A percentile compares a stretch with the other conserved stretches of the same genome.
Evolutionary conservation across 2,797 vertebrate genomes (phyloP).

Genomic region (Poecilia wingei): DNA sequence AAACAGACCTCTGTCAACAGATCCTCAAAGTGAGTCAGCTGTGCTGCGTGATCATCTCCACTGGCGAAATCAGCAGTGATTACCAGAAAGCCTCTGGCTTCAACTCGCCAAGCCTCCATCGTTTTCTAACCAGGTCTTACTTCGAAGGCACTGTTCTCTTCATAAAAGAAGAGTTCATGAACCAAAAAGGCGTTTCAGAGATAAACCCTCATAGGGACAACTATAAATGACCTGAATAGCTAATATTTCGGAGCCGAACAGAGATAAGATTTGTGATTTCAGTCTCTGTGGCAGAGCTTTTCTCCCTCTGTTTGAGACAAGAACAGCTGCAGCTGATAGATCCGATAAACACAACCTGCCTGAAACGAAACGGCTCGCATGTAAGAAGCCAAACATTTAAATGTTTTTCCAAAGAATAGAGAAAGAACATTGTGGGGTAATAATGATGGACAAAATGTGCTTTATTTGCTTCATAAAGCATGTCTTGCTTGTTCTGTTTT

Average conservation of each 20-base stretch:
- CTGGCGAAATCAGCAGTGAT: conserved; percentile 1
- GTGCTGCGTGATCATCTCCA: not conserved
- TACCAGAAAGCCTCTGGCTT: not conserved
- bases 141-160: not conserved
- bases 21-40: not conserved
- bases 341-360: not conserved
- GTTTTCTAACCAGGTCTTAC: conserved; percentile 6
- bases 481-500: not conserved
- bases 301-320: not conserved
- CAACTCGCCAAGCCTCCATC: not conserved
- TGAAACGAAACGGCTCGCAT: not conserved
- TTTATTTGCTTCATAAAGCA: too few relatives aligned
- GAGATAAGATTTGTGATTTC: not conserved
- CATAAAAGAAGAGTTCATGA: not conserved
- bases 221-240: not conserved
- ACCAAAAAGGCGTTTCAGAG: not conserved
- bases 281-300: not conserved
- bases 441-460: not conserved
- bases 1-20: conserved; percentile 17
- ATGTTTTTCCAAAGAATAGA: not conserved
- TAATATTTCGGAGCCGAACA: conserved; percentile 2
- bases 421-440: not conserved
- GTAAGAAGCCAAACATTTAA: not conserved
- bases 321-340: not conserved
- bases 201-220: not conserved